Percentiles rank a stretch among this genome's conserved stretches.
phyloP scores from a whole-genome alignment of 1,140 invertebrate genomes.

The Aphaenogaster ashmeadi region DNA sequence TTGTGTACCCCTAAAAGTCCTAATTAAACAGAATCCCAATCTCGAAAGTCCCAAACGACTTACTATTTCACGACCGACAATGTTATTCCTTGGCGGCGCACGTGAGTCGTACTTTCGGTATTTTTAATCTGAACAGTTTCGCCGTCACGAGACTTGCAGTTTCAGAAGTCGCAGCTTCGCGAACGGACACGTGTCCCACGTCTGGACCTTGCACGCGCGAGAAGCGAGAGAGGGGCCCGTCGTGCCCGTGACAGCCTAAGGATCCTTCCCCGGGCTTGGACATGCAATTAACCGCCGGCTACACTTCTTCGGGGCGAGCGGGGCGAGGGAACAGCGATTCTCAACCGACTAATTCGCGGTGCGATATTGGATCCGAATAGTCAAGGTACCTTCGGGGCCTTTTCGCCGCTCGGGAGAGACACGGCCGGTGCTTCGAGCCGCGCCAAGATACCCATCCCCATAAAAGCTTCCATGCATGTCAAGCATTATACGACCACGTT shows the following conservation, averaged over 20 bases:
- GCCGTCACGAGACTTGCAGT: not conserved
- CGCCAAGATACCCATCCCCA: conserved; percentile 80
- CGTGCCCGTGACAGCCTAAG: conserved; percentile 80
- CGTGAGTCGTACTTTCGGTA: not conserved
- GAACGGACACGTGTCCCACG: conserved; percentile 15
- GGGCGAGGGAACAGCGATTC: conserved; percentile 68
- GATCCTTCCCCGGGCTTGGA: conserved; percentile 83
- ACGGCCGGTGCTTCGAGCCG: conserved; percentile 67
- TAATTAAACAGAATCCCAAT: not conserved
- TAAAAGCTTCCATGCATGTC: conserved; percentile 86
- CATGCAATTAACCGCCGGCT: conserved; percentile 86
- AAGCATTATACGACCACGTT: conserved; percentile 87
- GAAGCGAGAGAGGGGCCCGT: conserved; percentile 25
- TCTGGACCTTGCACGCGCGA: not conserved
- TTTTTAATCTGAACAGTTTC: conserved; percentile 10
- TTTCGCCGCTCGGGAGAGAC: conserved; percentile 60
- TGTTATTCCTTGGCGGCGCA: not conserved
- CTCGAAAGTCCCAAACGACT: not conserved
- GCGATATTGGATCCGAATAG: not conserved
- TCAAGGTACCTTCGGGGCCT: conserved; percentile 25
- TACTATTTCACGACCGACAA: not conserved
- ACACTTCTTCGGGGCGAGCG: conserved; percentile 78
- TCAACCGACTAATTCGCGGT: conserved; percentile 57
- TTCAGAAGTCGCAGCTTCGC: conserved; percentile 15
- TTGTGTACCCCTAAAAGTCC: not conserved